phyloP scores from a whole-genome alignment of 2,113 vertebrate species.

The Carassius gibelio region DNA sequence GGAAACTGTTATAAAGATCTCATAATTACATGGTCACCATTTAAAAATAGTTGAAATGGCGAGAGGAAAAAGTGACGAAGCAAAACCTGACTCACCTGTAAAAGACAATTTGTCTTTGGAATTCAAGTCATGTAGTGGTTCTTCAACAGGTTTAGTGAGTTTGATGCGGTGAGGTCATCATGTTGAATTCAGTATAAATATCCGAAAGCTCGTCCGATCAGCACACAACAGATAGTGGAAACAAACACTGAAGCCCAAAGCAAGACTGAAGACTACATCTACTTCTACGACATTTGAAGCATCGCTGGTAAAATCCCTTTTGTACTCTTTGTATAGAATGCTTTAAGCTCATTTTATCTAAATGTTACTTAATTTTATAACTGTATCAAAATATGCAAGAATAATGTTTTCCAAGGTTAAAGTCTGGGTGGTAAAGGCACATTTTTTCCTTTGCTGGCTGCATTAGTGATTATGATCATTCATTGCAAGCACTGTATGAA shows the following conservation, averaged over 20 bases:
- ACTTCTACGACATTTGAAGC: neutral
- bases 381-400: neutral
- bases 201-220: neutral
- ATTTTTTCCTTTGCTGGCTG: neutral
- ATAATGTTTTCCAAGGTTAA: neutral
- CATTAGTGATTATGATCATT: neutral
- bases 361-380: neutral
- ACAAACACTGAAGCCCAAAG: neutral
- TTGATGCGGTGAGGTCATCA: neutral
- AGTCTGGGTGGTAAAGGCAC: too few species aligned
- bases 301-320: neutral
- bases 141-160: conserved; percentile 1
- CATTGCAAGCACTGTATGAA: neutral
- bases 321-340: neutral
- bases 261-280: neutral
- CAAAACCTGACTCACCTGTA: neutral
- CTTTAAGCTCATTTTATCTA: neutral
- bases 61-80: neutral
- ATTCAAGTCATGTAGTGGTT: neutral
- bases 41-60: neutral
- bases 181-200: neutral
- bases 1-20: neutral
- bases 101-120: neutral
- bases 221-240: neutral
- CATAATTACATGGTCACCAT: neutral